Percentiles rank a stretch among this genome's conserved stretches.
phyloP scores from a whole-genome alignment of 2,113 vertebrate species.

The Pardalotus punctatus region DNA sequence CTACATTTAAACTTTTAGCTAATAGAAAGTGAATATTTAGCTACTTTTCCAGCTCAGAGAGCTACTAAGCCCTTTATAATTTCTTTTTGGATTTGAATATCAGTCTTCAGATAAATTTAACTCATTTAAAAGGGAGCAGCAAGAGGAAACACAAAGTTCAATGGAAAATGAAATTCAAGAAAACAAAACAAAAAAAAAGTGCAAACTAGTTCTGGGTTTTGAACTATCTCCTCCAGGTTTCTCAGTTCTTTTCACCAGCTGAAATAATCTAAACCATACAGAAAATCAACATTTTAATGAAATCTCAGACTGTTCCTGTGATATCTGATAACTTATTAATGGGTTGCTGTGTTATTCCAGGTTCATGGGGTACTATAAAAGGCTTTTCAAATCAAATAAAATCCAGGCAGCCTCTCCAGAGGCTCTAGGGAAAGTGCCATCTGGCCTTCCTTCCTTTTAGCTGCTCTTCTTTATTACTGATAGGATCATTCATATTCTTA shows the following conservation, averaged over 20 bases:
- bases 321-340: neutral
- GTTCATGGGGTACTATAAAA: neutral
- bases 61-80: neutral
- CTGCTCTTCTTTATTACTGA: slow-evolving; percentile 1
- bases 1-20: neutral
- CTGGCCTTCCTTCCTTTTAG: slow-evolving; percentile 2
- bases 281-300: neutral
- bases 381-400: slow-evolving; percentile 1
- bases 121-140: neutral
- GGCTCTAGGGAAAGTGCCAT: neutral
- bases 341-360: neutral
- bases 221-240: neutral
- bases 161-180: neutral
- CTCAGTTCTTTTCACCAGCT: neutral
- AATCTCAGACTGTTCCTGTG: neutral
- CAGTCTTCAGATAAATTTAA: neutral
- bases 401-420: neutral
- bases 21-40: neutral
- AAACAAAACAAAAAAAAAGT: neutral
- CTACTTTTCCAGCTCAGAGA: slow-evolving; percentile 1
- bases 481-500: slow-evolving; percentile 7
- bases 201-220: neutral
- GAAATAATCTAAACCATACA: neutral
- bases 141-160: neutral
- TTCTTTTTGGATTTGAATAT: neutral